A percentile compares a stretch with the other conserved stretches of the same genome.
phyloP scores from a whole-genome alignment of 53 echinoderm and acorn worm genomes.

The Zoroaster sp. region DNA sequence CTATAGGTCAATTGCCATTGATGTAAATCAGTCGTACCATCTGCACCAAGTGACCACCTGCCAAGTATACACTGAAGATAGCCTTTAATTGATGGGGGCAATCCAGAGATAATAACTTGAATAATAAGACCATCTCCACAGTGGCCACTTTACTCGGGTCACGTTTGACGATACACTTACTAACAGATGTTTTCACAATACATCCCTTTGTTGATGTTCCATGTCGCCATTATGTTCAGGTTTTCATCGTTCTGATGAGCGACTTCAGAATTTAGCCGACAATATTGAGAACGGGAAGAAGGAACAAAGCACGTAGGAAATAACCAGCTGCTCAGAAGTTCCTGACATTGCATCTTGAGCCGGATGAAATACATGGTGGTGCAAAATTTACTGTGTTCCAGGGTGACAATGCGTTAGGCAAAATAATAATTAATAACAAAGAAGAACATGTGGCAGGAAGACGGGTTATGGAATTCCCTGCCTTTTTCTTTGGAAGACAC shows the following conservation, averaged over 20 bases:
- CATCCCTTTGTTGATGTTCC: background rate
- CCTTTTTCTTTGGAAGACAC: too few species aligned
- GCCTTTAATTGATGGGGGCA: too few species aligned
- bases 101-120: too few species aligned
- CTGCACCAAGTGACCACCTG: too few species aligned
- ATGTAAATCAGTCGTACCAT: too few species aligned
- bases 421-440: too few species aligned
- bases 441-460: too few species aligned
- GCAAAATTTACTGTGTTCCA: too few species aligned
- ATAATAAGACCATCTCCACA: background rate
- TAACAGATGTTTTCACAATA: background rate
- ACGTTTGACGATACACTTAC: background rate
- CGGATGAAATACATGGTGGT: background rate
- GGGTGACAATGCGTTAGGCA: too few species aligned
- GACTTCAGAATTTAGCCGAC: background rate
- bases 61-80: too few species aligned
- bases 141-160: background rate
- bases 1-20: too few species aligned
- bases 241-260: background rate
- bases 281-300: background rate
- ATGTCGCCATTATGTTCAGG: background rate
- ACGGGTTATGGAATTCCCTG: too few species aligned
- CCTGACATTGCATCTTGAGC: background rate
- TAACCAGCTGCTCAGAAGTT: background rate
- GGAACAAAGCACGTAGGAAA: conserved; percentile 8